Conservation (phyloP, 2,888 invertebrate species). For the Herminia tarsipennalis region DNA sequence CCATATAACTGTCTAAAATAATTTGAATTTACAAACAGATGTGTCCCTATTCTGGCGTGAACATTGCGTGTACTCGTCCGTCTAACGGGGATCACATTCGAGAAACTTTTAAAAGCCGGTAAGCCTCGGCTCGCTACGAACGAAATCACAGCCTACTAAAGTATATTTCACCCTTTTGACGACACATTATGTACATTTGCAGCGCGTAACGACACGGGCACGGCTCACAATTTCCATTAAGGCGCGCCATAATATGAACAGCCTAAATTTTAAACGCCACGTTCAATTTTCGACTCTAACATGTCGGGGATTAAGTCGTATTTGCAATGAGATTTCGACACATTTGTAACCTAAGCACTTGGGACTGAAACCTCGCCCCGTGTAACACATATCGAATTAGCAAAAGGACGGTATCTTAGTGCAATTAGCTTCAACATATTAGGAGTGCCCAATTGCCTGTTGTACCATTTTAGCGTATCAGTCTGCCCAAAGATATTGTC, state of each 20-base stretch:
- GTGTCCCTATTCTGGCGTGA: constrained; percentile 38
- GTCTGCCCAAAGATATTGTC: constrained; percentile 25
- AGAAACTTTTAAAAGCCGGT: constrained; percentile 76
- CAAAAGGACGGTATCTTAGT: constrained; percentile 82
- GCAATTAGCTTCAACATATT: constrained; percentile 82
- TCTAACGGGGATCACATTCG: constrained; percentile 68
- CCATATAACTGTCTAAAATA: constrained; percentile 29
- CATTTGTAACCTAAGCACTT: constrained; percentile 57
- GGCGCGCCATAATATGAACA: constrained; percentile 61
- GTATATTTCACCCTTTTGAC: constrained; percentile 85
- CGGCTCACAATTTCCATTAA: constrained; percentile 85
- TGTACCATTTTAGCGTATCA: constrained; percentile 32
- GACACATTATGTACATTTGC: constrained; percentile 85
- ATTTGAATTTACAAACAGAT: constrained; percentile 40
- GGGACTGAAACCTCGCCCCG: constrained; percentile 65
- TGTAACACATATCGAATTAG: constrained; percentile 84
- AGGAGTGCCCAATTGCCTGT: constrained; percentile 66
- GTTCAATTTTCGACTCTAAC: constrained; percentile 59
- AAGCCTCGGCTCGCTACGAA: constrained; percentile 67
- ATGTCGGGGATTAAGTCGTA: constrained; percentile 31
- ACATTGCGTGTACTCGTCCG: constrained; percentile 45
- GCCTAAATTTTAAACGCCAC: constrained; percentile 58
- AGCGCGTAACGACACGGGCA: constrained; percentile 83
- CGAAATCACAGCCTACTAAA: constrained; percentile 81
- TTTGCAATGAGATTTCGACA: constrained; percentile 30